These are phyloP conservation scores for Bubalus kerabau DNA, from an alignment of 2,113 vertebrate species.

Conservation along the genomic window DNA sequence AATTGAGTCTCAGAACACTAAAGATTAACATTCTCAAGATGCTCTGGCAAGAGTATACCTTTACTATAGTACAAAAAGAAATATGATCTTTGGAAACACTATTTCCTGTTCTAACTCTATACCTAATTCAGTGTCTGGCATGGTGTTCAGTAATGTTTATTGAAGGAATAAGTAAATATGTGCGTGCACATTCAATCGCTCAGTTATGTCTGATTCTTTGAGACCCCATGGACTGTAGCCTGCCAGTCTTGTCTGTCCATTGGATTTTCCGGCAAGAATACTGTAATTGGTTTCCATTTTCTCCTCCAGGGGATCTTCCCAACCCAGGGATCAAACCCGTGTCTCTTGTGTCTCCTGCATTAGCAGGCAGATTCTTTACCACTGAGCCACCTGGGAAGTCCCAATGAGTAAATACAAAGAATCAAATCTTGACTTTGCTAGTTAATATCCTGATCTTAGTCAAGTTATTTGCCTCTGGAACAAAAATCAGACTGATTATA, in stretches of 20 bases:
- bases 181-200: accelerated
- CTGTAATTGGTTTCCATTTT: not conserved
- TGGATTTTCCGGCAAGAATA: not conserved
- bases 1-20: not conserved
- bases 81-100: not conserved
- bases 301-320: not conserved
- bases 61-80: not conserved
- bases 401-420: not conserved
- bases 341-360: not conserved
- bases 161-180: not conserved
- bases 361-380: not conserved
- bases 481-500: not conserved
- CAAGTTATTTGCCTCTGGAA: not conserved
- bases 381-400: not conserved
- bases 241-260: not conserved
- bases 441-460: not conserved
- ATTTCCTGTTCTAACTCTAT: not conserved
- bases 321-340: not conserved
- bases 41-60: not conserved
- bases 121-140: not conserved
- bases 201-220: not conserved
- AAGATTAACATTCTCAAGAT: not conserved
- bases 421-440: not conserved
- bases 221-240: not conserved
- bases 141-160: not conserved